A percentile compares a stretch with the other conserved stretches of the same genome.
Evolutionary conservation across 2,113 vertebrate genomes (phyloP).

Genomic region (Malurus alboscapulatus): DNA sequence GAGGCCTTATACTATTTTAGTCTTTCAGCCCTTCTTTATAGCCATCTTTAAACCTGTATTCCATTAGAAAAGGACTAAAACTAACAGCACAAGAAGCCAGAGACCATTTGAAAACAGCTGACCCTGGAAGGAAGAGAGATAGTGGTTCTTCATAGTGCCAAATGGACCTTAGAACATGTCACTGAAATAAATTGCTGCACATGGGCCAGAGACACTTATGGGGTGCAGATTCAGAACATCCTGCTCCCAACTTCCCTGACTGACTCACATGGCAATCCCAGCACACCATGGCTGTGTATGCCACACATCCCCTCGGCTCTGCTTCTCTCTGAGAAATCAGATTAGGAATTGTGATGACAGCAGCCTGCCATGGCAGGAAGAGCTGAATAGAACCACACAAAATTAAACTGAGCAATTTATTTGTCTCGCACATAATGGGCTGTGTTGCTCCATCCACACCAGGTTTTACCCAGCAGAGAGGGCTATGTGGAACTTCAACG

Average conservation of each 20-base stretch:
- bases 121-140: not conserved
- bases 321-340: not conserved
- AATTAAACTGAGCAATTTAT: constrained; percentile 21
- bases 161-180: not conserved
- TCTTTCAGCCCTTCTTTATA: not conserved
- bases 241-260: not conserved
- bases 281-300: not conserved
- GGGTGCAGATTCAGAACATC: not conserved
- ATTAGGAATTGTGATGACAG: not conserved
- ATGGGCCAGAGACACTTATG: not conserved
- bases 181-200: not conserved
- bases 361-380: not conserved
- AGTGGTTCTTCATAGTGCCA: not conserved
- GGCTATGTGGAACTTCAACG: rapidly evolving
- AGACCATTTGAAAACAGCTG: not conserved
- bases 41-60: not conserved
- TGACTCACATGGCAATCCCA: rapidly evolving
- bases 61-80: not conserved
- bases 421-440: not conserved
- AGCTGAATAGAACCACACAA: not conserved
- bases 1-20: not conserved
- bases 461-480: not conserved
- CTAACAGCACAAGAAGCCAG: not conserved
- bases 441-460: not conserved
- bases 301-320: not conserved